Conservation (phyloP, 2,113 vertebrate genomes). For the Poeciliopsis turrubarensis region DNA sequence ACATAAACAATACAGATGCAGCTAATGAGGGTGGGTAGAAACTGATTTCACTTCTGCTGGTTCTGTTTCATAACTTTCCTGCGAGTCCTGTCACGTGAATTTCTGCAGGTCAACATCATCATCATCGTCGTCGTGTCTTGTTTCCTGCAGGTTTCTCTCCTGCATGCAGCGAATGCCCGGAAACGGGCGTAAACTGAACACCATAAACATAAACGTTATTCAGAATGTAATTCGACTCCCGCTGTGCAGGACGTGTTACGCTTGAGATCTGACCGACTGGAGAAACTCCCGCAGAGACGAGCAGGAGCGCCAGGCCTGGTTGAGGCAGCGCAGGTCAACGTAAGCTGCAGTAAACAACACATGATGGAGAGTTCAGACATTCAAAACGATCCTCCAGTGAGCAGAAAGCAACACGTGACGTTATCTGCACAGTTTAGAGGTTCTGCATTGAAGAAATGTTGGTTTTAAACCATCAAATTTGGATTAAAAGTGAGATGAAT, state of each 20-base stretch:
- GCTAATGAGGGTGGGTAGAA: too few relatives aligned
- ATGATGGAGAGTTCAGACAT: slow-evolving; percentile 12
- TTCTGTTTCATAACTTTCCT: neutral
- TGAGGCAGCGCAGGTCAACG: slow-evolving; percentile 17
- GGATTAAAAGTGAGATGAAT: too few relatives aligned
- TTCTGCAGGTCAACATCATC: neutral
- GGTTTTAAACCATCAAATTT: neutral
- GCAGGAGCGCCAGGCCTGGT: slow-evolving; percentile 18
- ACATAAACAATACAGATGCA: too few relatives aligned
- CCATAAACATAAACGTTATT: slow-evolving; percentile 54
- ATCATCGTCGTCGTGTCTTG: slow-evolving; percentile 12
- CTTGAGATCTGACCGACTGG: slow-evolving; percentile 39
- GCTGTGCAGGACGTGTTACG: slow-evolving; percentile 22
- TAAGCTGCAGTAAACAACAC: slow-evolving; percentile 20
- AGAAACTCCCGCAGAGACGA: slow-evolving; percentile 43
- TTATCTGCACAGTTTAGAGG: neutral
- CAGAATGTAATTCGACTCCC: slow-evolving; percentile 36
- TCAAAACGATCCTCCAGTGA: neutral
- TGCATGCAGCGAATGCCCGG: slow-evolving; percentile 2
- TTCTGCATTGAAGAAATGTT: neutral
- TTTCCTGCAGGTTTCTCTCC: neutral
- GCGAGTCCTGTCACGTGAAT: neutral
- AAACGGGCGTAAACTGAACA: slow-evolving; percentile 15
- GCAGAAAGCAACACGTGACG: neutral
- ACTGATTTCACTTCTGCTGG: neutral